These are phyloP conservation scores for Ophion obscuratus DNA, from an alignment of 2,888 invertebrate species.

Conservation along the genomic window DNA sequence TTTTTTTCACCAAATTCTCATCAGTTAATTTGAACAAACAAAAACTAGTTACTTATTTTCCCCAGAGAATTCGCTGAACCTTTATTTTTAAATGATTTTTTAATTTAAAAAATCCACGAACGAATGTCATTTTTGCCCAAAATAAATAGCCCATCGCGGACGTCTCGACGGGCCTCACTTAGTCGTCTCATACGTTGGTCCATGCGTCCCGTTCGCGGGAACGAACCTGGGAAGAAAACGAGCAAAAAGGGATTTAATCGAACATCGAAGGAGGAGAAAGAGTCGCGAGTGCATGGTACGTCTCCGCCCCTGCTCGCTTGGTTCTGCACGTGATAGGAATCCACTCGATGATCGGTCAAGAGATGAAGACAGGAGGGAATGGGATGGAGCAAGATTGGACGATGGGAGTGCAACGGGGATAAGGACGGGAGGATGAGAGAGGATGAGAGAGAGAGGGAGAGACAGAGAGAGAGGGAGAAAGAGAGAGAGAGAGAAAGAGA, in stretches of 20 bases:
- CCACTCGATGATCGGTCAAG: constrained; percentile 42
- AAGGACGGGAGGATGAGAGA: not conserved
- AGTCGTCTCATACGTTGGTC: constrained; percentile 9
- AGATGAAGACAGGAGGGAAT: constrained; percentile 26
- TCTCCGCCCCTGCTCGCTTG: not conserved
- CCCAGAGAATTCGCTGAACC: not conserved
- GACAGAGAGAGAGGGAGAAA: constrained; percentile 24
- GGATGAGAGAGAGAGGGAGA: constrained; percentile 9
- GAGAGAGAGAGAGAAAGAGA: constrained; percentile 25
- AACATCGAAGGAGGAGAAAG: constrained; percentile 38
- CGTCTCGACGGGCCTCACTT: not conserved
- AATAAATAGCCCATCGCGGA: not conserved
- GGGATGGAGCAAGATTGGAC: constrained; percentile 21
- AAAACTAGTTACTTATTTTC: too few species aligned
- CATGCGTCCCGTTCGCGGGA: constrained; percentile 5
- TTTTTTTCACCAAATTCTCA: too few species aligned
- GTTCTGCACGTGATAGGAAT: constrained; percentile 50
- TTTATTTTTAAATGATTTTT: not conserved
- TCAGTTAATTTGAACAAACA: too few species aligned
- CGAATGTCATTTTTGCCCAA: not conserved
- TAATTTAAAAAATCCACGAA: not conserved
- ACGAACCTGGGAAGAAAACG: constrained; percentile 8
- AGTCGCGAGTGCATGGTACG: constrained; percentile 2
- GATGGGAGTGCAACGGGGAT: constrained; percentile 6
- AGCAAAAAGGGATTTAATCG: constrained; percentile 50